These are phyloP conservation scores for Tenrec ecaudatus DNA, from an alignment of 2,113 vertebrate genomes.

Conservation along the genomic window DNA sequence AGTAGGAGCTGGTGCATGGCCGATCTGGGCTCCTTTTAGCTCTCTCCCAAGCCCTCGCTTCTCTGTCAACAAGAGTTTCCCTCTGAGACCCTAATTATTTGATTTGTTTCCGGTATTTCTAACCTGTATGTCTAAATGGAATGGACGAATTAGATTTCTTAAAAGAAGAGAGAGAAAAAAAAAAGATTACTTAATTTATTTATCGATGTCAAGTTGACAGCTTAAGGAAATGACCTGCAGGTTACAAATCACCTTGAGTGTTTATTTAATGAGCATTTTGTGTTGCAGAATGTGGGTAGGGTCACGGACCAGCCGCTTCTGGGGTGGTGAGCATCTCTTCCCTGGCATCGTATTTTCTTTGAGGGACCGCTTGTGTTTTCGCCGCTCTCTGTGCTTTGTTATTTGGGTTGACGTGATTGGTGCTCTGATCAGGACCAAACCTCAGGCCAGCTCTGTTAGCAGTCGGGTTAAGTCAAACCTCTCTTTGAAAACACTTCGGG, in stretches of 20 bases:
- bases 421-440: conserved; percentile 91
- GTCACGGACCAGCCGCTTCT: conserved; percentile 77
- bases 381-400: conserved; percentile 81
- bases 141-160: background rate
- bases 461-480: conserved; percentile 80
- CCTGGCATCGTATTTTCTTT: conserved; percentile 78
- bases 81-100: conserved; percentile 83
- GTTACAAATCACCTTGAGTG: conserved; percentile 88
- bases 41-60: conserved; percentile 72
- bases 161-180: background rate
- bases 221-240: conserved; percentile 81
- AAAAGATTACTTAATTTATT: too few relatives aligned
- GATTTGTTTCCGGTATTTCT: conserved; percentile 89
- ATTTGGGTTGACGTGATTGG: conserved; percentile 88
- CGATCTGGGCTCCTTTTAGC: conserved; percentile 92
- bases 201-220: background rate
- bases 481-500: conserved; percentile 77
- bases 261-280: conserved; percentile 81
- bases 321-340: conserved; percentile 80
- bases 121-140: conserved; percentile 85
- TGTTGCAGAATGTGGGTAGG: conserved; percentile 80
- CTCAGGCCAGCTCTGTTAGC: conserved; percentile 99
- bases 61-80: conserved; percentile 82
- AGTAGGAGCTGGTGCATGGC: conserved; percentile 93
- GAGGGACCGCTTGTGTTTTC: conserved; percentile 74